A percentile compares a stretch with the other conserved stretches of the same genome.
Conservation (phyloP, 2,888 invertebrate genomes). For the Schrankia costaestrigalis region DNA sequence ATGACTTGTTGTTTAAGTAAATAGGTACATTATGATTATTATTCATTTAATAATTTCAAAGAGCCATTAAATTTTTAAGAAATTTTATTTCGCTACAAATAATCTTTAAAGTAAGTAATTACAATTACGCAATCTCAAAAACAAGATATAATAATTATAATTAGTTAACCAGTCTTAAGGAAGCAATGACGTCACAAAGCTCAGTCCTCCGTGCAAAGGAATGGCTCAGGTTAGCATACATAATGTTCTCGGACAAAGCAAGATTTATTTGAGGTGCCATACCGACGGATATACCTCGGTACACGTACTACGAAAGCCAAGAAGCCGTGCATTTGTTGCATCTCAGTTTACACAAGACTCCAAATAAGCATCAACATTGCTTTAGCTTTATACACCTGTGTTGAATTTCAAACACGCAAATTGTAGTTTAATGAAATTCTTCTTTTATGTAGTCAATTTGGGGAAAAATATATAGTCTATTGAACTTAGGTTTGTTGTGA, state of each 20-base stretch:
- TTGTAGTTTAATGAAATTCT: conserved; percentile 17
- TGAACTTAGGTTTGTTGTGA: too few relatives aligned
- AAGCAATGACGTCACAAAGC: conserved; percentile 28
- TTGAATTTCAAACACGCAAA: conserved; percentile 16
- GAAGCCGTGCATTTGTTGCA: conserved; percentile 30
- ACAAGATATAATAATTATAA: too few relatives aligned
- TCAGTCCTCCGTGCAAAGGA: conserved; percentile 35
- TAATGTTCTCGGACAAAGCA: conserved; percentile 65
- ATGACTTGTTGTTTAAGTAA: too few relatives aligned
- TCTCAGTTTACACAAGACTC: conserved; percentile 20
- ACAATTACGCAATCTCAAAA: too few relatives aligned
- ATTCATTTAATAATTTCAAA: too few relatives aligned
- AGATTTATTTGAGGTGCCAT: conserved; percentile 61
- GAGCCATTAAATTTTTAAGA: too few relatives aligned
- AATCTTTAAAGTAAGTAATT: too few relatives aligned
- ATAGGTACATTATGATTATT: too few relatives aligned
- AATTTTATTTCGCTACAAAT: too few relatives aligned
- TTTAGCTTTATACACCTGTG: conserved; percentile 13
- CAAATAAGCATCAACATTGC: conserved; percentile 21
- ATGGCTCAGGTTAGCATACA: conserved; percentile 58
- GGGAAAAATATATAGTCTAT: too few relatives aligned
- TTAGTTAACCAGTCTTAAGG: too few relatives aligned
- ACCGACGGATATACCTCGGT: conserved; percentile 36
- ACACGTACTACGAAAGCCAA: conserved; percentile 29
- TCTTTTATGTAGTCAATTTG: too few relatives aligned